Base-by-base conservation (phyloP, 2,113 vertebrate genomes). In the Beaufortia kweichowensis region DNA sequence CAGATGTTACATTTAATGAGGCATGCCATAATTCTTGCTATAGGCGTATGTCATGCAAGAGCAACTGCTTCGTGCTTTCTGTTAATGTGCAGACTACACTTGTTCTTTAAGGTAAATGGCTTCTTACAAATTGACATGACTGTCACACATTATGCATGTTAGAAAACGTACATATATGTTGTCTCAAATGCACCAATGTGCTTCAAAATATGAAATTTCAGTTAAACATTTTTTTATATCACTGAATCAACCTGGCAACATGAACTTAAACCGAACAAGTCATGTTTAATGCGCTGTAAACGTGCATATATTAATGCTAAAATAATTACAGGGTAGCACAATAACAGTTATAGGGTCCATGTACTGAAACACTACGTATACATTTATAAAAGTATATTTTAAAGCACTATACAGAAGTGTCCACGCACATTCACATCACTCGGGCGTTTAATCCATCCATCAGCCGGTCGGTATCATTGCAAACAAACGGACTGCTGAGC, bases 341-440 rank as follows among this genome's bases (percentile, higher is more conserved):
- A n/a, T n/a, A n/a, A n/a, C n/a, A n/a, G n/a, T n/a, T n/a, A n/a
- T n/a, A n/a, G n/a, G n/a, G n/a, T 10, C 9, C 3, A 33, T 33
- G 7, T 33, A 39, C 9, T 39, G 35, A 39, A 17, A 46, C 15
- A 48, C 3, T n/a, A 11, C 1, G 46, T 28, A 15, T 43, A 26
- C 21, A 3, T 46, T 12, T 6, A 43, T 10, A 43, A 2, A 43
- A 12, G 12, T 43, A 43, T 14, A 46, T 46, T 14, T 46, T 14
- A 14, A 3, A 46, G 41, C 9, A 35, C n/a, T n/a, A n/a, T n/a
- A n/a, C n/a, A n/a, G n/a, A 24, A 68, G 3, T 50, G 50, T 6
- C 50, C n/a, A 53, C 29, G 21, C 68, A 70, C 68, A 70, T 70
- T 70, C 68, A 56, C 48, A 24, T 17, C 11, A 56, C n/a, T 56